A percentile compares a stretch with the other conserved stretches of the same genome.
Conservation (phyloP, 2,113 vertebrate genomes). For the Elephas maximus region DNA sequence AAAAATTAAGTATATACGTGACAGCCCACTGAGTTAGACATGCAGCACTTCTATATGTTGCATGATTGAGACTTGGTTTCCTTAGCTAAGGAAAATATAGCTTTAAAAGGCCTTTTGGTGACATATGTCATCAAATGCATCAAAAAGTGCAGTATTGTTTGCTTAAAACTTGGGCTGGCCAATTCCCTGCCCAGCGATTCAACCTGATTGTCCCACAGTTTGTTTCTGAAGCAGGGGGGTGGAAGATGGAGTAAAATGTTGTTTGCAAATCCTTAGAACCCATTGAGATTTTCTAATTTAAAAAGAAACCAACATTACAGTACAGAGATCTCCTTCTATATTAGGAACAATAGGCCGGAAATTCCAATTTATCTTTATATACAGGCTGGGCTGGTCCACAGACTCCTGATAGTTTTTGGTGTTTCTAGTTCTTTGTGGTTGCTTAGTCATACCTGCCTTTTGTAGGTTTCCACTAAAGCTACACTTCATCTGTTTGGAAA, state of each 20-base stretch:
- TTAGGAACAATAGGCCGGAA: slow-evolving; percentile 2
- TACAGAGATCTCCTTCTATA: neutral
- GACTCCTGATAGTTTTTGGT: slow-evolving; percentile 34
- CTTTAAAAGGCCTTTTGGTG: neutral
- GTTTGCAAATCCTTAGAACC: slow-evolving; percentile 29
- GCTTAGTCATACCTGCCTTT: slow-evolving; percentile 79
- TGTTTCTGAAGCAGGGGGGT: slow-evolving; percentile 29
- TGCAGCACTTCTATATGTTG: neutral
- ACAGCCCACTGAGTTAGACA: neutral
- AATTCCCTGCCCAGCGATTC: neutral
- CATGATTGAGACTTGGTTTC: slow-evolving; percentile 38
- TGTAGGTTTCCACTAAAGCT: slow-evolving; percentile 59
- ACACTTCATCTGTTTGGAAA: slow-evolving; percentile 39
- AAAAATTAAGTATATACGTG: neutral
- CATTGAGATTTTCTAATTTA: slow-evolving; percentile 8
- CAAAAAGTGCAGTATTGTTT: neutral
- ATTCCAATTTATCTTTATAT: slow-evolving; percentile 19
- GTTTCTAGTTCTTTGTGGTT: slow-evolving; percentile 38
- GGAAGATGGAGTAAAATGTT: slow-evolving; percentile 41
- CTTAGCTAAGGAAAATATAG: slow-evolving; percentile 14
- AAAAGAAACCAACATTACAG: neutral
- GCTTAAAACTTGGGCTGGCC: slow-evolving; percentile 40
- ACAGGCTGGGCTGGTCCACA: neutral
- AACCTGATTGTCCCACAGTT: neutral
- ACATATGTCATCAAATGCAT: slow-evolving; percentile 7